Percentiles rank a stretch among this genome's conserved stretches.
Conservation (phyloP, 2,797 vertebrate genomes). For the Antennarius maculatus region DNA sequence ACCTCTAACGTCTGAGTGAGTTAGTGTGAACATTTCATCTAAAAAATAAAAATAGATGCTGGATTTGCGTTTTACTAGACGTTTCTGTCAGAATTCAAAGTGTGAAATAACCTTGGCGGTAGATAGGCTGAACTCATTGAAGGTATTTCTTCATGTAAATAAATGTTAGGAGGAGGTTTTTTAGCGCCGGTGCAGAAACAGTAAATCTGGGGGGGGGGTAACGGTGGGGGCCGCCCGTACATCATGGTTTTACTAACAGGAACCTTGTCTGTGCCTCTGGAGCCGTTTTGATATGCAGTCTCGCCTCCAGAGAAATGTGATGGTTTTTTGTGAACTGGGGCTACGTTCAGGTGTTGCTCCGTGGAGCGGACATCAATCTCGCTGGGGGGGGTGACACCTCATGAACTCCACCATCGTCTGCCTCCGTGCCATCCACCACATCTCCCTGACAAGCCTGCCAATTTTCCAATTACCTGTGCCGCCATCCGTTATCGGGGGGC, state of each 20-base stretch:
- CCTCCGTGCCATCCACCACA: slow-evolving; percentile 88
- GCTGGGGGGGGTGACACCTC: slow-evolving; percentile 79
- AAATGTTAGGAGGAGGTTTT: slow-evolving; percentile 16
- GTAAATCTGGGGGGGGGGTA: slow-evolving; percentile 54
- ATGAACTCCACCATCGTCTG: slow-evolving; percentile 82
- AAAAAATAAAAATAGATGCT: not conserved
- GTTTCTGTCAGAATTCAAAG: slow-evolving; percentile 8
- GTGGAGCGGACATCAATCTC: slow-evolving; percentile 86
- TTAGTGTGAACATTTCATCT: no score
- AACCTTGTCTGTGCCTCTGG: slow-evolving; percentile 76
- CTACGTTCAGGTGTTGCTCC: slow-evolving; percentile 80
- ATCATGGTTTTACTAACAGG: slow-evolving; percentile 74
- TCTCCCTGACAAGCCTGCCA: slow-evolving; percentile 93
- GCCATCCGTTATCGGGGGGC: slow-evolving; percentile 91
- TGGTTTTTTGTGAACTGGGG: slow-evolving; percentile 79
- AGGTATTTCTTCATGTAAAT: slow-evolving; percentile 1
- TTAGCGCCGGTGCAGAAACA: slow-evolving; percentile 19
- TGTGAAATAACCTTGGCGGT: slow-evolving; percentile 14
- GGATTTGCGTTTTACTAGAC: not conserved
- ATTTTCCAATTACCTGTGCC: slow-evolving; percentile 96
- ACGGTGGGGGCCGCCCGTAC: slow-evolving; percentile 51
- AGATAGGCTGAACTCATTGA: slow-evolving; percentile 11
- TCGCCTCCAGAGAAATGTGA: slow-evolving; percentile 77
- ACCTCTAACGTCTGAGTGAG: no score
- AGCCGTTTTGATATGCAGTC: slow-evolving; percentile 81